Evolutionary conservation across 1,140 invertebrate genomes (phyloP), one percentile per base, ranked within the genome.

Genomic region (Trachymyrmex septentrionalis): DNA sequence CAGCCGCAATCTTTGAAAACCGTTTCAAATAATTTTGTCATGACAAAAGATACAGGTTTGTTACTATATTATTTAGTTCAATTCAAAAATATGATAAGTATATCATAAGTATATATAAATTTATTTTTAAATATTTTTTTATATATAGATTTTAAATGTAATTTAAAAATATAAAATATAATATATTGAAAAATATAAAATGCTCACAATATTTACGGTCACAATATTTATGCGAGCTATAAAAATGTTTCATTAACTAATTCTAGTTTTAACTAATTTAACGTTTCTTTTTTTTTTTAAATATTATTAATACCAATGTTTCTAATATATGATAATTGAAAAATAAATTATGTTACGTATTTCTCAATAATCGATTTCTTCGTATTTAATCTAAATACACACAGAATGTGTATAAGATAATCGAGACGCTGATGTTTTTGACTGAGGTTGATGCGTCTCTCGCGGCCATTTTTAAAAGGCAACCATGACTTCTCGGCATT

Each of bases 391-490:
- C 10, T 38, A 61, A 44, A 10, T 30, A 5, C 16, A 64, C 7
- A 57, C 5, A 77, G 21, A 63, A 78, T 64, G 4, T 14, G n/a
- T 7, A 14, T 61, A 63, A 57, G 24, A 2, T 24, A 64, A 55
- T 59, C 9, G 44, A 57, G 80, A 34, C 50, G 61, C 85, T 48
- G 59, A 87, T 90, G 89, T 89, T 89, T 89, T 89, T 75, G 77
- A 90, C 82, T 73, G 64, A 87, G 86, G 77, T 64, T 82, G 85
- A 86, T 85, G 88, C 38, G 73, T 64, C 71, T 90, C 87, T 57
- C 59, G 59, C 91, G 90, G 91, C 92, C 92, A 93, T 93, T 93
- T 93, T 93, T 92, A 92, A 93, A 93, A 92, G 92, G 92, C 92
- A 92, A 89, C 87, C 86, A 84, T 90, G 78, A 78, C 66, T 91